These are phyloP conservation scores for Echinarachnius parma DNA, from an alignment of 53 echinoderm and acorn worm species.

Conservation along the genomic window DNA sequence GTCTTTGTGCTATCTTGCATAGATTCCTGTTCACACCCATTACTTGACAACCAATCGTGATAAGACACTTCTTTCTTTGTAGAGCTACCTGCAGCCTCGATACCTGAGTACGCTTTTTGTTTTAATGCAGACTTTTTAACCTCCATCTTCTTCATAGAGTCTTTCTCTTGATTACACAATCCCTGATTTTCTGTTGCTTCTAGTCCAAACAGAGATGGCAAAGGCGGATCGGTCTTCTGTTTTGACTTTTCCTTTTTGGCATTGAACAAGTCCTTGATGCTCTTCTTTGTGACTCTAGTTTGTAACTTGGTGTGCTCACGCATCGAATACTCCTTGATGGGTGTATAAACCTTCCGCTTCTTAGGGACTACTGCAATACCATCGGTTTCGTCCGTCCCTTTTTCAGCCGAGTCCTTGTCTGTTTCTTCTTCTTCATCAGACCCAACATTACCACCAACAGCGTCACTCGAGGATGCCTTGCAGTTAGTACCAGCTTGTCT, in stretches of 20 bases:
- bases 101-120: too few species aligned
- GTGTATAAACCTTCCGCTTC: slow-evolving; percentile 17
- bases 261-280: slow-evolving; percentile 24
- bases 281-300: slow-evolving; percentile 21
- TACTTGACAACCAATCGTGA: slow-evolving; percentile 17
- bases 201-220: background rate
- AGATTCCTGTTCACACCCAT: slow-evolving; percentile 8
- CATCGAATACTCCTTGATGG: slow-evolving; percentile 37
- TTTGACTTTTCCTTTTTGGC: too few species aligned
- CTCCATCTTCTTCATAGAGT: too few species aligned
- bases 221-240: background rate
- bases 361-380: background rate
- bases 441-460: background rate
- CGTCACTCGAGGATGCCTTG: background rate
- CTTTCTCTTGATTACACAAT: too few species aligned
- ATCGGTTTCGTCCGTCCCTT: slow-evolving; percentile 20
- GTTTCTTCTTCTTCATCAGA: background rate
- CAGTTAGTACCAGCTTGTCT: too few species aligned
- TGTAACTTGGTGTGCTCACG: slow-evolving; percentile 37
- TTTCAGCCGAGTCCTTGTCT: background rate
- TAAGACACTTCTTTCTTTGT: slow-evolving; percentile 19
- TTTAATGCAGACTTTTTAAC: too few species aligned
- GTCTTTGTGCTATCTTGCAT: slow-evolving; percentile 7
- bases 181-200: too few species aligned
- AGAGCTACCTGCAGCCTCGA: too few species aligned